Evolutionary conservation across 2,888 invertebrate genomes (phyloP).

Genomic region (Argyresthia albistria): DNA sequence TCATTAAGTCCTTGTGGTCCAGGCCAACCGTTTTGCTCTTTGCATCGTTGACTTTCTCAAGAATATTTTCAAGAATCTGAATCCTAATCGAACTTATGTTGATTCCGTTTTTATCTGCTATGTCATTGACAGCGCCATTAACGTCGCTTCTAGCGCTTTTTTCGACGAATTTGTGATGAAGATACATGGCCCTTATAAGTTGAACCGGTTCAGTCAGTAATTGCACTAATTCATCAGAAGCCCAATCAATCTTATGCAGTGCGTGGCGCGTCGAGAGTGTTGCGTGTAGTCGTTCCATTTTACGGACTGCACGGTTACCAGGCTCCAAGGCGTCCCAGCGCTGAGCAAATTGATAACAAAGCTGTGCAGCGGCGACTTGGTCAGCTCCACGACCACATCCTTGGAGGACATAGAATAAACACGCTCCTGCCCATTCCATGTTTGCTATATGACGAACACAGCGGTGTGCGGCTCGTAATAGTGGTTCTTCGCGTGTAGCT

Average conservation of each 20-base stretch:
- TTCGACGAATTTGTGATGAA: constrained; percentile 51
- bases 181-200: constrained; percentile 56
- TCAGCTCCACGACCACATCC: constrained; percentile 65
- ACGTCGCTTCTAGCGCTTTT: constrained; percentile 56
- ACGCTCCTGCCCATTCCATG: constrained; percentile 70
- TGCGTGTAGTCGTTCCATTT: constrained; percentile 61
- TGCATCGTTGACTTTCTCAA: constrained; percentile 39
- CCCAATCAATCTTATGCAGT: constrained; percentile 60
- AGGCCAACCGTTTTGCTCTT: constrained; percentile 34
- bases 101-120: constrained; percentile 61
- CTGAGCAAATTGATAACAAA: constrained; percentile 66
- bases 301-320: constrained; percentile 55
- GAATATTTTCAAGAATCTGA: constrained; percentile 58
- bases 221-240: constrained; percentile 54
- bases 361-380: constrained; percentile 64
- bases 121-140: constrained; percentile 60
- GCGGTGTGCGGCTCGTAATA: constrained; percentile 57
- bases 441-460: constrained; percentile 63
- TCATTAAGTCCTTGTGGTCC: constrained; percentile 46
- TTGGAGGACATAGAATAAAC: constrained; percentile 63
- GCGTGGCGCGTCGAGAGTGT: constrained; percentile 60
- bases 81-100: constrained; percentile 60
- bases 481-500: constrained; percentile 49
- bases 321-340: constrained; percentile 62
- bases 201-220: constrained; percentile 57